Percentiles rank a stretch among this genome's conserved stretches.
phyloP scores from a whole-genome alignment of 2,113 vertebrate species.

The Atractosteus spatula region DNA sequence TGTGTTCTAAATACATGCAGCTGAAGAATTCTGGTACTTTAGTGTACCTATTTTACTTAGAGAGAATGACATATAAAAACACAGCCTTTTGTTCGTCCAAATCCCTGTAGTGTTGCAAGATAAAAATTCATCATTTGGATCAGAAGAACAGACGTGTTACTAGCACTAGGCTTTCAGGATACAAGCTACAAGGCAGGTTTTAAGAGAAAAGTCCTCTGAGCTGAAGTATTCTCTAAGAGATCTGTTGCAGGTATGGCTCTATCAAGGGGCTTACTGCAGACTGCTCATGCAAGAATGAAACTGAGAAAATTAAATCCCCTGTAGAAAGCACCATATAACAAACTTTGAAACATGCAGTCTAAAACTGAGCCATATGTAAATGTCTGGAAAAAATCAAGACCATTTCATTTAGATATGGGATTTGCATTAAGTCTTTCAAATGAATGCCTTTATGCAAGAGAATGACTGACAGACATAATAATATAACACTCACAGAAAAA shows the following conservation, averaged over 20 bases:
- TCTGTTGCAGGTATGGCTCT: background rate
- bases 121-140: background rate
- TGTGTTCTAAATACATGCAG: no score
- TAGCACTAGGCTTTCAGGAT: background rate
- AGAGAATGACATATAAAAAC: background rate
- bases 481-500: slow-evolving; percentile 61
- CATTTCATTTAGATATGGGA: slow-evolving; percentile 72
- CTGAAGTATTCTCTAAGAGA: background rate
- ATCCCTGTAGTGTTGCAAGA: background rate
- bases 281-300: background rate
- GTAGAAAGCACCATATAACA: no score
- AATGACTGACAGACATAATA: slow-evolving; percentile 77
- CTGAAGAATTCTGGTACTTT: no score
- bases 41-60: no score
- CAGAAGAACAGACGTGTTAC: background rate
- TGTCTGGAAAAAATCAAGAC: slow-evolving; percentile 61
- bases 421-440: slow-evolving; percentile 73
- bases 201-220: background rate
- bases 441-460: slow-evolving; percentile 61
- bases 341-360: no score
- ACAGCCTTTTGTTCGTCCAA: background rate
- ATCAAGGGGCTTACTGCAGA: background rate
- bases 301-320: no score
- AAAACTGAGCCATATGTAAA: no score
- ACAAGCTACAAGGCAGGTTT: background rate